Evolutionary conservation across 2,113 vertebrate genomes (phyloP).

Genomic region (Clarias magur): DNA sequence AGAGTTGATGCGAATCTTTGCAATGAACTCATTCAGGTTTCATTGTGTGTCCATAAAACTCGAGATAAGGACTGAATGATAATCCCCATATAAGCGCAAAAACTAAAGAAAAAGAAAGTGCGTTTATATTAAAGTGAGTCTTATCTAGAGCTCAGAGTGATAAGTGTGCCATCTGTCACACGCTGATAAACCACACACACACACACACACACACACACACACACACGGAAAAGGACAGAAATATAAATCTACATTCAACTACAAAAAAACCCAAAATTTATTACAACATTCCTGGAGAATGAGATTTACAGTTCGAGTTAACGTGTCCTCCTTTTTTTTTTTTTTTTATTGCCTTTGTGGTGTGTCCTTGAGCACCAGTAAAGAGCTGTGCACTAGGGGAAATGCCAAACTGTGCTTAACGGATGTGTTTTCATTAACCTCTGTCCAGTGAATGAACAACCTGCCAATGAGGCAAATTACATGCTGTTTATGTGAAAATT

Average conservation of each 20-base stretch:
- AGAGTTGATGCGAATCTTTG: background rate
- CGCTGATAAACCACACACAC: background rate
- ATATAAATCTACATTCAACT: background rate
- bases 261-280: background rate
- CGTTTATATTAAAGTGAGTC: background rate
- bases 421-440: background rate
- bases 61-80: background rate
- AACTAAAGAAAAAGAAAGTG: background rate
- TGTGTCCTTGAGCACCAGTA: background rate
- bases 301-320: background rate
- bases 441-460: background rate
- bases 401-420: background rate
- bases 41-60: background rate
- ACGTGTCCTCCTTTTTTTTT: background rate
- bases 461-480: background rate
- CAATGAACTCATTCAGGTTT: background rate
- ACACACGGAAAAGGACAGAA: background rate
- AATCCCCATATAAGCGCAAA: background rate
- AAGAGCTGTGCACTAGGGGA: background rate
- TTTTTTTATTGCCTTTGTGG: background rate
- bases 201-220: background rate
- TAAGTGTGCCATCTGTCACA: background rate
- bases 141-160: background rate
- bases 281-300: background rate
- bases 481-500: background rate